These are phyloP conservation scores for Catocala fraxini DNA, from an alignment of 2,888 invertebrate species.

Conservation along the genomic window DNA sequence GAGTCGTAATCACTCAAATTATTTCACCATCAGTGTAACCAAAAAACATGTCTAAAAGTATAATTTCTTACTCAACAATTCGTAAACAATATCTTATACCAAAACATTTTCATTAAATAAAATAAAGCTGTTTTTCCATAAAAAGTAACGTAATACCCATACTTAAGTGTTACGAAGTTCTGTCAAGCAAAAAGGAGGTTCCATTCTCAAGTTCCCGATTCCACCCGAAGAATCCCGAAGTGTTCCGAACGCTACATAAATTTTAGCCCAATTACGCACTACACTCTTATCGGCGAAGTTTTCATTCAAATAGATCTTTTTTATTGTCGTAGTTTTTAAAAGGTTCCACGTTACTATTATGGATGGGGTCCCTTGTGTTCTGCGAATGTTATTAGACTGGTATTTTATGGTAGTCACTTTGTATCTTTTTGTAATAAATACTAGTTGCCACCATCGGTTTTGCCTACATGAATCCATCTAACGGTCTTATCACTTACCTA, in stretches of 20 bases:
- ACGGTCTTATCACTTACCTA: no score
- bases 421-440: not conserved
- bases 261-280: slow-evolving; percentile 72
- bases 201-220: slow-evolving; percentile 48
- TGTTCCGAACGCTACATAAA: slow-evolving; percentile 63
- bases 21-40: no score
- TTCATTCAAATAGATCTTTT: slow-evolving; percentile 72
- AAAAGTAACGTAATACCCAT: slow-evolving; percentile 32
- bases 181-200: slow-evolving; percentile 27
- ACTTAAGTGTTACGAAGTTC: slow-evolving; percentile 40
- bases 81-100: not conserved
- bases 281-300: slow-evolving; percentile 71
- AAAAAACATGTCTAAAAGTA: no score
- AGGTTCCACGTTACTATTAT: slow-evolving; percentile 71
- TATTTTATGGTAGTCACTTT: slow-evolving; percentile 14
- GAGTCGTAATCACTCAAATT: no score
- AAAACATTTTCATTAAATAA: slow-evolving; percentile 1
- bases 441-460: no score
- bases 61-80: no score
- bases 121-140: slow-evolving; percentile 34
- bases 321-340: slow-evolving; percentile 78
- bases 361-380: slow-evolving; percentile 48
- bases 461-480: no score
- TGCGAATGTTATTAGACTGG: slow-evolving; percentile 46
- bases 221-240: slow-evolving; percentile 56